Evolutionary conservation across 2,888 invertebrate species (phyloP).

Genomic region (Nowickia ferox): DNA sequence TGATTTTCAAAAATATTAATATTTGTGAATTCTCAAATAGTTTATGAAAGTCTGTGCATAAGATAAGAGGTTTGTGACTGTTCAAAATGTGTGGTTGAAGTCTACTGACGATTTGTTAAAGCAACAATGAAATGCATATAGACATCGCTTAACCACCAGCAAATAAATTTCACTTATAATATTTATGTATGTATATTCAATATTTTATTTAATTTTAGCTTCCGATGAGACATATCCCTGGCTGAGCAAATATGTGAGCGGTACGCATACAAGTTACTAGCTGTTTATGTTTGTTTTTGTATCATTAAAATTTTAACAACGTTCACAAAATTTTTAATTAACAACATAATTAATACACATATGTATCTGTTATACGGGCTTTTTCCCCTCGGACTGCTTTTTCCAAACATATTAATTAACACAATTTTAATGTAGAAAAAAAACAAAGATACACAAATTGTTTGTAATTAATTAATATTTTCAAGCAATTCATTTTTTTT

Average conservation of each 20-base stretch:
- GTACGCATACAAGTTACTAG: slow-evolving; percentile 71
- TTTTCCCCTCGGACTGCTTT: slow-evolving; percentile 8
- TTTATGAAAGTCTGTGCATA: no score
- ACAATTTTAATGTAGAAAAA: slow-evolving; percentile 40
- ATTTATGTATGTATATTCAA: not conserved
- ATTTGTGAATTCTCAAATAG: no score
- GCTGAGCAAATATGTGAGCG: slow-evolving; percentile 77
- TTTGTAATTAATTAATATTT: slow-evolving; percentile 38
- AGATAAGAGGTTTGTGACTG: no score
- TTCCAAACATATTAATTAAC: slow-evolving; percentile 43
- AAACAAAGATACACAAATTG: slow-evolving; percentile 34
- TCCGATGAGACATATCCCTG: slow-evolving; percentile 80
- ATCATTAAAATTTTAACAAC: slow-evolving; percentile 39
- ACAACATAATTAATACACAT: slow-evolving; percentile 50
- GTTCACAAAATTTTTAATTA: slow-evolving; percentile 57
- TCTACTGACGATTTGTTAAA: no score
- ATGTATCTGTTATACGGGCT: not conserved
- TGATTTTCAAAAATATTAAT: no score
- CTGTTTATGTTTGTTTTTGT: not conserved
- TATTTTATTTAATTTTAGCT: slow-evolving; percentile 71
- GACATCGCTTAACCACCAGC: no score
- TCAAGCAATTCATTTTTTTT: not conserved
- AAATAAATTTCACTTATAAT: no score
- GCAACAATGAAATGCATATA: no score
- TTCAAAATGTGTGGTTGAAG: no score